A percentile compares a stretch with the other conserved stretches of the same genome.
These are phyloP conservation scores for Cettia cetti DNA, from an alignment of 2,113 vertebrate genomes.

Conservation along the genomic window DNA sequence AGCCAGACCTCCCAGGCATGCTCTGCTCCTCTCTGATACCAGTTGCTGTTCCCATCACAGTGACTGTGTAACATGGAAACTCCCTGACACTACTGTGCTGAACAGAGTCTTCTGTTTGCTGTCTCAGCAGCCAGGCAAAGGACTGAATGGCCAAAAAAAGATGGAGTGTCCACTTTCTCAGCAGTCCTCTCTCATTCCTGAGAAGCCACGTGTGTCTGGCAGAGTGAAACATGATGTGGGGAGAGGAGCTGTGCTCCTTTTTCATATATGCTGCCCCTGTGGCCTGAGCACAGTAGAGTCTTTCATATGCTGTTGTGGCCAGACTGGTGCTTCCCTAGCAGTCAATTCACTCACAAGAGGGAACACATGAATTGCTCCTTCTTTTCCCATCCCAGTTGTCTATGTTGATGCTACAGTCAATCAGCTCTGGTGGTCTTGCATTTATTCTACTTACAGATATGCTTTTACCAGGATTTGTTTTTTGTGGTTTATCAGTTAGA, in stretches of 20 bases:
- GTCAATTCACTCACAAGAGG: background rate
- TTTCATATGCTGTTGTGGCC: background rate
- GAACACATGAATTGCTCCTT: constrained; percentile 23
- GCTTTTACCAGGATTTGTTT: background rate
- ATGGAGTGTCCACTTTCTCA: background rate
- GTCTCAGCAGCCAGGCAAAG: background rate
- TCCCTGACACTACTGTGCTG: background rate
- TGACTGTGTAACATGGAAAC: background rate
- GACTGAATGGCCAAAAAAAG: background rate
- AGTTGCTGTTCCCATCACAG: background rate
- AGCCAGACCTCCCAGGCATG: background rate
- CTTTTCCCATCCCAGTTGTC: background rate
- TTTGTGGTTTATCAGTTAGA: background rate
- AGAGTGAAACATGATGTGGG: background rate
- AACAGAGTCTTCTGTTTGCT: background rate
- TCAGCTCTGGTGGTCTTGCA: background rate
- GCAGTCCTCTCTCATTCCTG: background rate
- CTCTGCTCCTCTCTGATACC: background rate
- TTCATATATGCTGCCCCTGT: background rate
- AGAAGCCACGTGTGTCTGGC: background rate
- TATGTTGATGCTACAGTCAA: background rate
- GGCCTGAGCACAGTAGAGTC: constrained; percentile 20
- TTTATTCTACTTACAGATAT: background rate
- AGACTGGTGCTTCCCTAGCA: background rate
- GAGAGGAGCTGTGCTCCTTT: background rate